phyloP scores from a whole-genome alignment of 2,113 vertebrate genomes.

The Morone saxatilis region DNA sequence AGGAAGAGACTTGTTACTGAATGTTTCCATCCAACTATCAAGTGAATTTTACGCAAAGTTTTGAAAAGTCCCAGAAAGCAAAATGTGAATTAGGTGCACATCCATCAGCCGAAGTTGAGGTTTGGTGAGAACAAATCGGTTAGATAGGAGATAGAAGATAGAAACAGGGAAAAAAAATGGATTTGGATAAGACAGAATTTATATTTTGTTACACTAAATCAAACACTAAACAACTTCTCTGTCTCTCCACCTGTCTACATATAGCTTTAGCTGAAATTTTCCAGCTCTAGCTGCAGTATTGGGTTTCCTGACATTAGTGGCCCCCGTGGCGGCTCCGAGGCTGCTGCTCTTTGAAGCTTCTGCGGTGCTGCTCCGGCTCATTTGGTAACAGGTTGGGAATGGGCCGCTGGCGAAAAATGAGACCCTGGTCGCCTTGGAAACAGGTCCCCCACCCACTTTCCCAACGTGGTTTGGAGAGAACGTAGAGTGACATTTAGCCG shows the following conservation, averaged over 20 bases:
- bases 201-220: constrained; percentile 15
- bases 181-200: background rate
- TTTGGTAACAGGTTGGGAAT: constrained; percentile 98
- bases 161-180: background rate
- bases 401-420: constrained; percentile 92
- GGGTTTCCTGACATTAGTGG: constrained; percentile 91
- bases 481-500: constrained; percentile 82
- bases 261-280: constrained; percentile 64
- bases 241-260: constrained; percentile 50
- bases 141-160: constrained; percentile 32
- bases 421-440: constrained; percentile 89
- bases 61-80: constrained; percentile 69
- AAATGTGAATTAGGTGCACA: constrained; percentile 61
- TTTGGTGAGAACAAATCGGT: constrained; percentile 45
- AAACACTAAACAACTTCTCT: constrained; percentile 39
- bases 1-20: constrained; percentile 58
- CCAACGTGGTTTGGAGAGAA: constrained; percentile 59
- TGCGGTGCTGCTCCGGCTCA: constrained; percentile 82
- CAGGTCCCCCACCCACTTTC: constrained; percentile 80
- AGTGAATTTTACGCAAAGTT: constrained; percentile 79
- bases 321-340: constrained; percentile 81
- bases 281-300: constrained; percentile 80
- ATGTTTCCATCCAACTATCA: constrained; percentile 68
- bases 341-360: constrained; percentile 87
- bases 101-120: constrained; percentile 35